Evolutionary conservation across 2,888 invertebrate genomes (phyloP), one percentile per base, ranked within the genome.

Genomic region (Anthophora plumipes): DNA sequence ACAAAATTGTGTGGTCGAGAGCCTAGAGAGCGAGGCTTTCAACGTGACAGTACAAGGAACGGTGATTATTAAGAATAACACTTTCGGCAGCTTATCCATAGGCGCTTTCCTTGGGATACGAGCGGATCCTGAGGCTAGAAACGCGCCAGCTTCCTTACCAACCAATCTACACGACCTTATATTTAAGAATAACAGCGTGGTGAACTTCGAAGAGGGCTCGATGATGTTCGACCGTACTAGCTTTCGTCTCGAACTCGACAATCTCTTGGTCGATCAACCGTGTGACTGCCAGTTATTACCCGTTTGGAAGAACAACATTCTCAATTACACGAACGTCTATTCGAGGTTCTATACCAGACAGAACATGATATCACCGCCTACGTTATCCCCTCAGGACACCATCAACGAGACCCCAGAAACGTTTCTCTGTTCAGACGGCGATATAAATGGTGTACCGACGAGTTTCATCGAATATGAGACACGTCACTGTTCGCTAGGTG

Each of bases 51-150:
- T 95, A 0, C 94, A 94, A 73, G 96, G 96, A 4, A 94, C 95
- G 17, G 95, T 96, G 39, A 94, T 95, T 12, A 95, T 97, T 88
- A 95, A 95, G 89, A 95, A 96, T 93, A 96, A 96, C 91, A 94
- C 94, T 14, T 95, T 97, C 75, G 93, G 92, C 2, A 94, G 93
- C 59, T 90, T 96, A 0, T 94, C 94, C 59, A 94, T 95, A 71
- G 96, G 96, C 4, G 96, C 96, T 11, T 96, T 97, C 86, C 92
- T 94, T 8, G 96, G 95, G 0, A 94, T 95, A 63, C 91, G 92
- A 37, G 94, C 95, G 50, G 94, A 94, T 71, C 91, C 94, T 14
- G 93, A 94, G 7, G 90, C 90, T 66, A 91, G 91, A 86, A 94
- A 61, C 91, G 90, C 72, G 94, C 93, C 89, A 94, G 63, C 71